Evolutionary conservation across 2,797 vertebrate species (phyloP), one percentile per base, ranked within the genome.

Genomic region (Hephaestus fuliginosus): DNA sequence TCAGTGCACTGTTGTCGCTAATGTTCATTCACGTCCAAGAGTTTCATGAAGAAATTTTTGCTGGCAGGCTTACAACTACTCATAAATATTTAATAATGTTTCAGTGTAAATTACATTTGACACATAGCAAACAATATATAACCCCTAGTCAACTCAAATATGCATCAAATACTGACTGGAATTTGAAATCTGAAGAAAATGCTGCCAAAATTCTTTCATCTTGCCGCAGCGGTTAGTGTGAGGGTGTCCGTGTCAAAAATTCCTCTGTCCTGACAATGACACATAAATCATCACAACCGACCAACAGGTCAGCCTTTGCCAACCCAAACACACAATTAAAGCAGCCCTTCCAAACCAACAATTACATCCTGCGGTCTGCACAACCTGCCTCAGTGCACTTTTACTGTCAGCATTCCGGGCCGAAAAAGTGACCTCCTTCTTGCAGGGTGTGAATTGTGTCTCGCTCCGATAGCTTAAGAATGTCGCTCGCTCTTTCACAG

Each of bases 341-440:
- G 82, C 73, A 76, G 43, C 73, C 82, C 65, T 56, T 76, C 66
- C 71, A 79, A 86, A 88, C 87, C 78, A 39, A 77, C 76, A 88
- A 90, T 88, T 84, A 83, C 85, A 80, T 51, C 69, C 66, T 85
- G 78, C 8, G 82, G 84, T 82, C 63, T 55, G 49, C 75, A 84
- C 86, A 82, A 87, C 84, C 82, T 80, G 90, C 74, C 78, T 80
- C 8, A 2, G 81, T 70, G 53, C 82, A 83, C 82, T 73, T 84
- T 78, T 61, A 64, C 89, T 84, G 85, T 88, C 87, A 81, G 61
- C 78, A 13, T 68, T 84, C 74, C 89, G 63, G 69, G 61, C 76
- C 70, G 3, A 62, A 84, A 71, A 89, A 81, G 77, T 70, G 36
- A 88, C 80, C 84, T 81, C 63, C 64, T 84, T 78, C 77, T 78